phyloP scores from a whole-genome alignment of 2,113 vertebrate species.

The Hippocampus abdominalis region DNA sequence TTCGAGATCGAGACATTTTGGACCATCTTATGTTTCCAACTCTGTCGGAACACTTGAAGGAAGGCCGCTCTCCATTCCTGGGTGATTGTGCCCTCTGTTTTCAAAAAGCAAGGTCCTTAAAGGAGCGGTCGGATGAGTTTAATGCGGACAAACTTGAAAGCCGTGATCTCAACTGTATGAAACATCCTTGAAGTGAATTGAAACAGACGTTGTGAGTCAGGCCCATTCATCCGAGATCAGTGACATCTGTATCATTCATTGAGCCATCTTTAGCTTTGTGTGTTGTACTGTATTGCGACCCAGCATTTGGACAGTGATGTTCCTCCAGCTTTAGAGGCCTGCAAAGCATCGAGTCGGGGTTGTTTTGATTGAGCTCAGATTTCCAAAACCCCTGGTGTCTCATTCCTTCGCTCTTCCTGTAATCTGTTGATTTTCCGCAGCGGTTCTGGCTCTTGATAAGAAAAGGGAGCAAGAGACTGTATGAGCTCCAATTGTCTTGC shows the following conservation, averaged over 20 bases:
- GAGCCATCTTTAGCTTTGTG: neutral
- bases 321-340: constrained; percentile 47
- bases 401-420: constrained; percentile 57
- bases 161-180: neutral
- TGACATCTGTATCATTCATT: neutral
- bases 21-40: neutral
- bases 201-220: neutral
- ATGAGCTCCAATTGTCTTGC: constrained; percentile 22
- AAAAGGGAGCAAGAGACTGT: constrained; percentile 26
- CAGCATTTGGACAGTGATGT: constrained; percentile 30
- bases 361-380: constrained; percentile 58
- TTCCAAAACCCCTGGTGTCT: constrained; percentile 45
- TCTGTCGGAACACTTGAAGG: neutral
- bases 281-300: neutral
- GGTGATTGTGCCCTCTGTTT: neutral
- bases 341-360: constrained; percentile 37
- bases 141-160: neutral
- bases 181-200: neutral
- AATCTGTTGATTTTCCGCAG: constrained; percentile 50
- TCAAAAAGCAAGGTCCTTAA: neutral
- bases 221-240: neutral
- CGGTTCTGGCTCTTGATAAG: constrained; percentile 38
- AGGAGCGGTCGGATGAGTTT: neutral
- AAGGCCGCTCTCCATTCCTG: neutral
- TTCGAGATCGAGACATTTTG: neutral